phyloP scores from a whole-genome alignment of 2,113 vertebrate genomes.

The Nycticebus coucang region DNA sequence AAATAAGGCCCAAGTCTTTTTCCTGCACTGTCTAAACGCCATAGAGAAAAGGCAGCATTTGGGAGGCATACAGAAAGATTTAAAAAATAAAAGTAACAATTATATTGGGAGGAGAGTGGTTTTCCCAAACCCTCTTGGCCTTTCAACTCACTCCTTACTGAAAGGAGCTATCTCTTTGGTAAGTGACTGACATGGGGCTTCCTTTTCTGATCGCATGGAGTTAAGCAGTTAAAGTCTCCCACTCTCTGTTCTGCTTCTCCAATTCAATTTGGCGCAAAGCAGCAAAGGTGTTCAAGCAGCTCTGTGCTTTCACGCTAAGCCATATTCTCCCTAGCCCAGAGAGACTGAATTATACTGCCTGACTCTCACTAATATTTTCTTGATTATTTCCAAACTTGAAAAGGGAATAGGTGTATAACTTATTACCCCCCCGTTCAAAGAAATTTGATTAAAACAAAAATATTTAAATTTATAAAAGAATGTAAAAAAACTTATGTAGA shows the following conservation, averaged over 20 bases:
- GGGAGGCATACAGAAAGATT: neutral
- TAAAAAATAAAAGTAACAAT: neutral
- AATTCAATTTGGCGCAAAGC: neutral
- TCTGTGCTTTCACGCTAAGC: neutral
- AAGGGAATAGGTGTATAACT: neutral
- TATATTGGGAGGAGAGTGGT: neutral
- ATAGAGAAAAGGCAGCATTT: neutral
- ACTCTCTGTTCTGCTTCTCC: neutral
- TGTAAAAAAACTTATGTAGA: neutral
- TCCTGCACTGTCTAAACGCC: too few species aligned
- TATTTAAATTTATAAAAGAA: neutral
- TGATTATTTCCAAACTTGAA: neutral
- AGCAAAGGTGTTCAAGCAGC: neutral
- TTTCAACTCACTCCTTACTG: neutral
- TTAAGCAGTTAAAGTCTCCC: neutral
- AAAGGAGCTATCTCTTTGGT: neutral
- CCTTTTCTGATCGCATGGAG: neutral
- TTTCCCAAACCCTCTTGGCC: too few species aligned
- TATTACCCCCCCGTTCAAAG: neutral
- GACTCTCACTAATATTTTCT: neutral
- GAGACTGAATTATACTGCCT: neutral
- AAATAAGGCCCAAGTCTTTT: too few species aligned
- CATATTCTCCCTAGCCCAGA: neutral
- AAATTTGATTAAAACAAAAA: neutral
- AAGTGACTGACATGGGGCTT: neutral